These are phyloP conservation scores for Anhinga rufa DNA, from an alignment of 2,113 vertebrate genomes.

Conservation along the genomic window DNA sequence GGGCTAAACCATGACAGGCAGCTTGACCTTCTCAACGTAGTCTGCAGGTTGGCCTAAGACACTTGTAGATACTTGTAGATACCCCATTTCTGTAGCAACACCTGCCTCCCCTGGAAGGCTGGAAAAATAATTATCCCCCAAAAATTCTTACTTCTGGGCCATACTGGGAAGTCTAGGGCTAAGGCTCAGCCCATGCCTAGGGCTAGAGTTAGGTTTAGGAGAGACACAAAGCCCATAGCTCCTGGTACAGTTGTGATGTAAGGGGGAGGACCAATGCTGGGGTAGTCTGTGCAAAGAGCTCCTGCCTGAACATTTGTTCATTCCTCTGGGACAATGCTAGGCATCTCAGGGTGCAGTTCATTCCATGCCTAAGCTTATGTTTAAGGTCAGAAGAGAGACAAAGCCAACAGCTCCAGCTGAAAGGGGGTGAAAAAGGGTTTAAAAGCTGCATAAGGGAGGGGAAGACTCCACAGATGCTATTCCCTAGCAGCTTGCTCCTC, in stretches of 20 bases:
- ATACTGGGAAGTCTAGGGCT: neutral
- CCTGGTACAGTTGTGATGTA: neutral
- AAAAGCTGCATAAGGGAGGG: neutral
- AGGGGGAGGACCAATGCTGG: neutral
- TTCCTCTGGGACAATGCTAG: neutral
- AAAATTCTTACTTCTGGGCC: neutral
- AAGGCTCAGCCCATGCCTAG: neutral
- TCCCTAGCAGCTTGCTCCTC: neutral
- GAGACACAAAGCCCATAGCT: neutral
- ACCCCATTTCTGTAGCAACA: neutral
- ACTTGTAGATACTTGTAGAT: accelerated
- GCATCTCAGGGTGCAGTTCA: neutral
- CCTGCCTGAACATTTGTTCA: neutral
- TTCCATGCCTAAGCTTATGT: neutral
- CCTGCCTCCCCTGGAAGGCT: neutral
- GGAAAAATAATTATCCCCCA: neutral
- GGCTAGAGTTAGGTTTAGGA: neutral
- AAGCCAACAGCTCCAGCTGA: neutral
- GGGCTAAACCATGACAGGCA: too few species aligned
- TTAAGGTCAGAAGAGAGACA: neutral
- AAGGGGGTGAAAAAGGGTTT: neutral
- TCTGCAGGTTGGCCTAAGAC: neutral
- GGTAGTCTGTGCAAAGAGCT: neutral
- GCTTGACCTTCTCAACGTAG: neutral
- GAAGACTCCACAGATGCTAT: neutral